Conservation (phyloP, 2,113 vertebrate species). For the Chionodraco myersi region DNA sequence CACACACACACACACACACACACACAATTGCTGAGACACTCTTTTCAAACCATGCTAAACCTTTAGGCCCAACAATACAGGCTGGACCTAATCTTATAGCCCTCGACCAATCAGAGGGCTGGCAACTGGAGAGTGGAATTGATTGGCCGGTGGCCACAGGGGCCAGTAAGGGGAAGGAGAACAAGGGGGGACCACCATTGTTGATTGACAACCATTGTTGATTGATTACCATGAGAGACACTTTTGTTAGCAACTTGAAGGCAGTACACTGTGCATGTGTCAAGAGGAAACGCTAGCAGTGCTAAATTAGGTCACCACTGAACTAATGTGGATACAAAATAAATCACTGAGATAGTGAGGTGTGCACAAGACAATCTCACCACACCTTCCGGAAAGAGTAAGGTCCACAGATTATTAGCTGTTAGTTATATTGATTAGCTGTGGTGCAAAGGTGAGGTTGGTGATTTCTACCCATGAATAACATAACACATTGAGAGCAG, state of each 20-base stretch:
- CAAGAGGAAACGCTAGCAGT: slow-evolving; percentile 67
- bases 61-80: slow-evolving; percentile 76
- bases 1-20: slow-evolving; percentile 33
- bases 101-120: slow-evolving; percentile 69
- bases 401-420: slow-evolving; percentile 73
- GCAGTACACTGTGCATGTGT: slow-evolving; percentile 69
- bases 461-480: slow-evolving; percentile 30
- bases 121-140: slow-evolving; percentile 70
- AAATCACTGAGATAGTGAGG: slow-evolving; percentile 49
- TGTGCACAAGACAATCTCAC: slow-evolving; percentile 51
- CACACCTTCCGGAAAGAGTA: slow-evolving; percentile 39
- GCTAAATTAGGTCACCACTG: slow-evolving; percentile 73
- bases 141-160: slow-evolving; percentile 76
- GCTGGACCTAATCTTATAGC: slow-evolving; percentile 76
- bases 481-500: slow-evolving; percentile 19
- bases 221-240: slow-evolving; percentile 82
- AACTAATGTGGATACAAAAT: slow-evolving; percentile 38
- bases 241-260: slow-evolving; percentile 77
- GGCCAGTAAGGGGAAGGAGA: slow-evolving; percentile 78
- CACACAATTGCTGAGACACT: slow-evolving; percentile 70
- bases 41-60: slow-evolving; percentile 80
- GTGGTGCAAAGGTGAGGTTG: slow-evolving; percentile 69
- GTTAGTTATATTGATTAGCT: slow-evolving; percentile 71
- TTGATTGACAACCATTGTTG: slow-evolving; percentile 81
- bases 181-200: slow-evolving; percentile 80